Evolutionary conservation across 2,888 invertebrate genomes (phyloP), one percentile per base, ranked within the genome.

Genomic region (Philopedon plagiatum): DNA sequence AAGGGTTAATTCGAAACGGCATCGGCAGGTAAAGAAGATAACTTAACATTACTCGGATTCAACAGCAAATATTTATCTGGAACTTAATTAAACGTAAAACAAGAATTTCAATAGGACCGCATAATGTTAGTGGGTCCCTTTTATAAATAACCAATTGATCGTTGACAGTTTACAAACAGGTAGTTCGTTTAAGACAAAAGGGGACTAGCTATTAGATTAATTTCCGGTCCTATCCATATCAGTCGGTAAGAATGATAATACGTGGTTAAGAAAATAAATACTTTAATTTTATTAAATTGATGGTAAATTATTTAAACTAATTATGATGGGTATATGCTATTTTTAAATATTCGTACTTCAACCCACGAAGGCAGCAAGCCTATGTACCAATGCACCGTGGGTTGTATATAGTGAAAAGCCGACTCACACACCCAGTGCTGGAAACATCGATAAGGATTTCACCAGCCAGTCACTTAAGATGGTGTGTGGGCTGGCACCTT

Each of bases 81-180:
- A 15, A 56, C 56, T 56, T 37, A 56, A 56, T 56, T 56, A 56
- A 56, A 56, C 32, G 34, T 56, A 37, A 34, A 56, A 56, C 56
- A 56, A 13, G 56, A 37, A 56, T 56, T 56, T n/a, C 56, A 32
- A 34, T 56, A 19, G 37, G 32, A 19, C 18, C 34, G 56, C 34
- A 56, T 34, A 56, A 56, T 7, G 19, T 29, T 13, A 32, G 56
- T 56, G 37, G 56, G 56, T 32, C 56, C 21, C 32, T 46, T 21
- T n/a, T n/a, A 32, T 56, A 56, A 56, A 56, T 56, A 56, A 32
- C 56, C 37, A 56, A 56, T 56, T 56, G 56, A 56, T 56, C 32
- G 56, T 56, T 56, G 56, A 56, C 34, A 18, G 56, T 56, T 56
- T 29, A 32, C 32, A 56, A 56, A 56, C 56, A 56, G 56, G 56